Evolutionary conservation across 1,140 invertebrate genomes (phyloP).

Genomic region (Brachionus rubens): DNA sequence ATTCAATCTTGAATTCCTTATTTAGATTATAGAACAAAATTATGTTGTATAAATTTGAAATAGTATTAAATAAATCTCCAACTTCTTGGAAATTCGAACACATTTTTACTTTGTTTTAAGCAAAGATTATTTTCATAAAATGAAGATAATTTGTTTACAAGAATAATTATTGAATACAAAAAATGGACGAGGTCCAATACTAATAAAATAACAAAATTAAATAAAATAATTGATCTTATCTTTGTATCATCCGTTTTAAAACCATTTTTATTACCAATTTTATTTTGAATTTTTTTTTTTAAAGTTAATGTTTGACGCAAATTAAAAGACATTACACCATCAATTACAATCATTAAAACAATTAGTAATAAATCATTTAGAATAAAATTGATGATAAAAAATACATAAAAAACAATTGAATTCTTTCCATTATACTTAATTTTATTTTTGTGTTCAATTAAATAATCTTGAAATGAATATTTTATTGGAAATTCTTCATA

Average conservation of each 20-base stretch:
- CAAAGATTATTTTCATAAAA: background rate
- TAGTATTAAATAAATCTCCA: background rate
- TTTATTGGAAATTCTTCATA: constrained; percentile 11
- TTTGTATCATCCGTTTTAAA: background rate
- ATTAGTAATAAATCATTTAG: constrained; percentile 3
- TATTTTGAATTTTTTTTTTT: background rate
- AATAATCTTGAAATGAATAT: background rate
- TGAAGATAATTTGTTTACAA: background rate
- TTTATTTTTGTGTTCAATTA: background rate
- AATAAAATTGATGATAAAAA: background rate
- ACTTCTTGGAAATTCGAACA: background rate
- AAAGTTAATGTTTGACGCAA: background rate
- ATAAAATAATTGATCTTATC: background rate
- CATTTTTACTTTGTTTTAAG: background rate
- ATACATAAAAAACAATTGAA: background rate
- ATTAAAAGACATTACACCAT: background rate
- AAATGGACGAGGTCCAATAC: background rate
- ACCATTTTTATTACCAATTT: background rate
- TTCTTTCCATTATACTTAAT: background rate
- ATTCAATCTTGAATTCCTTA: constrained; percentile 3
- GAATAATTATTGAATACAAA: background rate
- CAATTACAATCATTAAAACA: background rate
- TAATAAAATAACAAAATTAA: background rate
- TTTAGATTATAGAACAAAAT: constrained; percentile 1
- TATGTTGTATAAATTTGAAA: background rate